Evolutionary conservation across 2,888 invertebrate species (phyloP), one percentile per base, ranked within the genome.

Genomic region (Tetragonisca angustula): DNA sequence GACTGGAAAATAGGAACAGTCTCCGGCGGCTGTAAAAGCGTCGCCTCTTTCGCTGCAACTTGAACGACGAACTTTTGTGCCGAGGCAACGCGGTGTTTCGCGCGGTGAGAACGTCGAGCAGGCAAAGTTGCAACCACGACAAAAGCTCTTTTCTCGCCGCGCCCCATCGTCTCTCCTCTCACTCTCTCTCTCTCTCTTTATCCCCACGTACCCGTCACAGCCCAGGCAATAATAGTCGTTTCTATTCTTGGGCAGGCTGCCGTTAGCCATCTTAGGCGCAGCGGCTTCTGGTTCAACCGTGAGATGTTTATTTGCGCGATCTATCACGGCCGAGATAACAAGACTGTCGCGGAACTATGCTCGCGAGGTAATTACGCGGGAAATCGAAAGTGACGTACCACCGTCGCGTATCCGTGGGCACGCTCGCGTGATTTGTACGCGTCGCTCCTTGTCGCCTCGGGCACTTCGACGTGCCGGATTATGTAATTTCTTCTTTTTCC

Each of bases 231-330:
- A 89, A 89, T 84, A 86, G 83, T 79, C 75, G 78, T 80, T 89
- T 85, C 88, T 89, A 89, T 89, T 89, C 89, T 84, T 72, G 74
- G 83, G 64, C 62, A 36, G 52, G 80, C 72, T 76, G 87, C 85
- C 86, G 87, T 89, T 89, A 82, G 80, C 84, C 87, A 85, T 82
- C 87, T 87, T 75, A 77, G 81, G 84, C 78, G 76, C 79, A 36
- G 27, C 73, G 77, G 78, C 86, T 87, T 73, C 89, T 89, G 85
- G 82, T 84, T 89, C 84, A 79, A 62, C 81, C 81, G 78, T 81
- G 89, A 85, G 84, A 89, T 88, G 87, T 89, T 89, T 89, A 89
- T 89, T 89, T 89, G 89, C 87, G 88, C 89, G 87, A 89, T 89
- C 85, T 87, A 89, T 89, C 88, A 89, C 88, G 81, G 49, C 85